Evolutionary conservation across 2,888 invertebrate species (phyloP).

Genomic region (Baronia brevicornis): DNA sequence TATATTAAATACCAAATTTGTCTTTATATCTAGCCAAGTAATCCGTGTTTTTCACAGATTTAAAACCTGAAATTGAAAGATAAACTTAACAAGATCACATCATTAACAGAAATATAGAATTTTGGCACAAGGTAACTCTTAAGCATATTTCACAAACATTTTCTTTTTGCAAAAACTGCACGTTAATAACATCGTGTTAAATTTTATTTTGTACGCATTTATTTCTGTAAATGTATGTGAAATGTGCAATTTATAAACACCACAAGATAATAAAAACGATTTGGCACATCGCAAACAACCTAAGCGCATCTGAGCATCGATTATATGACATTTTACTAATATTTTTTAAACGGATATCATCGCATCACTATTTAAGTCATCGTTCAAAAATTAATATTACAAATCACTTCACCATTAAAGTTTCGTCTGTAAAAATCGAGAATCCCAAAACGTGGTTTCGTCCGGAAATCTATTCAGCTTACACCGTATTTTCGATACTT

Average conservation of each 20-base stretch:
- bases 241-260: constrained; percentile 7
- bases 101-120: constrained; percentile 15
- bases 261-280: constrained; percentile 22
- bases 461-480: constrained; percentile 33
- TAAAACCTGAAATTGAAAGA: constrained; percentile 5
- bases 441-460: constrained; percentile 37
- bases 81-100: constrained; percentile 11
- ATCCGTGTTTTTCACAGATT: constrained; percentile 4
- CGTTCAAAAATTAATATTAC: constrained; percentile 9
- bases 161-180: no score
- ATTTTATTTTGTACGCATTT: no score
- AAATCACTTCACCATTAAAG: constrained; percentile 29
- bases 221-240: constrained; percentile 12
- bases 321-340: constrained; percentile 19
- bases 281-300: constrained; percentile 40
- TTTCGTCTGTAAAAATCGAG: constrained; percentile 28
- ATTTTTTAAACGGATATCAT: constrained; percentile 19
- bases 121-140: constrained; percentile 15
- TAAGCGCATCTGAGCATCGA: constrained; percentile 19
- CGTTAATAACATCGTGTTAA: no score
- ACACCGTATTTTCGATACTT: constrained; percentile 32
- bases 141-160: constrained; percentile 12
- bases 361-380: constrained; percentile 13
- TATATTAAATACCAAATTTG: no score
- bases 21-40: background rate